These are phyloP conservation scores for Perodicticus potto DNA, from an alignment of 2,797 vertebrate genomes.

Conservation along the genomic window DNA sequence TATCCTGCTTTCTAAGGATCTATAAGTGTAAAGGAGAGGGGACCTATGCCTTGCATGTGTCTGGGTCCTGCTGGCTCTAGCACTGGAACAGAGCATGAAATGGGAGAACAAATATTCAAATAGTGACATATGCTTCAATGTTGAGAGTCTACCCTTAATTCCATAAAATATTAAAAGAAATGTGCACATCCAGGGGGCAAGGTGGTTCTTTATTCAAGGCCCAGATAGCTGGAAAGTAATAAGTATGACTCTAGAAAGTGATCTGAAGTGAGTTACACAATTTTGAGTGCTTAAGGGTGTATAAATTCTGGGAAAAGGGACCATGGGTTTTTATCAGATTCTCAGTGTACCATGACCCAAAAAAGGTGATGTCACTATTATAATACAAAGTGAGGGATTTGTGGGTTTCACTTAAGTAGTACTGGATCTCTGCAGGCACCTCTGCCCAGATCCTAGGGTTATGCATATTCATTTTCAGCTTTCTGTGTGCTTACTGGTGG, in stretches of 20 bases:
- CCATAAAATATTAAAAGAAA: neutral
- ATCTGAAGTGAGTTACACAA: constrained; percentile 35
- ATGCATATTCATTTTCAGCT: neutral
- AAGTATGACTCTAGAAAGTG: neutral
- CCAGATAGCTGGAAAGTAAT: neutral
- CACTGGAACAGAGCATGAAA: neutral
- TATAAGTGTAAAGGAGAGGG: neutral
- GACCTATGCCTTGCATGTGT: neutral
- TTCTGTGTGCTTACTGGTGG: constrained; percentile 33
- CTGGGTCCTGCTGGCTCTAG: neutral
- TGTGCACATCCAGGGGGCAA: neutral
- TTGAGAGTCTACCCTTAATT: constrained; percentile 3
- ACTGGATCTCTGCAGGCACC: neutral
- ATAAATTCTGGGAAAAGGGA: neutral
- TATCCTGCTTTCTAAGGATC: constrained; percentile 20
- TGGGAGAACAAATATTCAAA: constrained; percentile 13
- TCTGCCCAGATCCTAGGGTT: neutral
- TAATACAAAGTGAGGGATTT: neutral
- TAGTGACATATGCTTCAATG: neutral
- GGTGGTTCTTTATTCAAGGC: neutral
- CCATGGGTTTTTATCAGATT: neutral
- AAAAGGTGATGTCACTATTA: neutral
- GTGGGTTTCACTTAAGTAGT: neutral
- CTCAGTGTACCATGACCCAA: neutral
- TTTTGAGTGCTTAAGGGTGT: neutral